Evolutionary conservation across 2,888 invertebrate genomes (phyloP).

Genomic region (Synergus itoensis): DNA sequence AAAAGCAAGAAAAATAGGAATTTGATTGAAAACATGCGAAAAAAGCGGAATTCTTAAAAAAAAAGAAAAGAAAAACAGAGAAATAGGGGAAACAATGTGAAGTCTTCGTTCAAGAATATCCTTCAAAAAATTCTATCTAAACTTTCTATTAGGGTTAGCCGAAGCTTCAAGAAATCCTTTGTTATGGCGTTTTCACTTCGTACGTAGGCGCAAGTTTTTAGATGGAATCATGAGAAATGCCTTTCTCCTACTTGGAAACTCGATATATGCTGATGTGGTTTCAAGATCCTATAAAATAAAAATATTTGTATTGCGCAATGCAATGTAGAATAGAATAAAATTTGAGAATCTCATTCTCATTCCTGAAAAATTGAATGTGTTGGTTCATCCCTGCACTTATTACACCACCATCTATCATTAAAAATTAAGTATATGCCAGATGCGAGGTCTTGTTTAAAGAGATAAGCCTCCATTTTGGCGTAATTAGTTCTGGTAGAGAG

Average conservation of each 20-base stretch:
- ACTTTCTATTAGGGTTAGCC: background rate
- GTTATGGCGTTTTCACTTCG: background rate
- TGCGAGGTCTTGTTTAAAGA: conserved; percentile 10
- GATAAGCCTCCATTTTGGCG: conserved; percentile 19
- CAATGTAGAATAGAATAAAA: background rate
- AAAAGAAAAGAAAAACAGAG: no score
- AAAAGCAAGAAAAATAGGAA: no score
- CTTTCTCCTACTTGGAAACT: background rate
- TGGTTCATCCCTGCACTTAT: background rate
- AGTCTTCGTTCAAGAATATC: no score
- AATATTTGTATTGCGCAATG: background rate
- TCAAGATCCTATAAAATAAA: background rate
- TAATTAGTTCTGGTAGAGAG: conserved; percentile 29
- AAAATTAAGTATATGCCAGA: conserved; percentile 13
- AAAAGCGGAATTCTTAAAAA: no score
- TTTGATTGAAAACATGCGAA: no score
- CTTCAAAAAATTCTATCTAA: background rate
- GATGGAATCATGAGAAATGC: background rate
- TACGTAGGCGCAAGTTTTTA: background rate
- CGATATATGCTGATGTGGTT: background rate
- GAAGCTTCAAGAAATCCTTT: background rate
- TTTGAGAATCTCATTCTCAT: no score
- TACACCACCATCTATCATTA: conserved; percentile 2
- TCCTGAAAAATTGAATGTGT: background rate
- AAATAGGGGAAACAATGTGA: no score